Evolutionary conservation across 30 jellyfish, hydroid and myxozoan genomes (phyloP).

Genomic region (Rhopilema esculentum): DNA sequence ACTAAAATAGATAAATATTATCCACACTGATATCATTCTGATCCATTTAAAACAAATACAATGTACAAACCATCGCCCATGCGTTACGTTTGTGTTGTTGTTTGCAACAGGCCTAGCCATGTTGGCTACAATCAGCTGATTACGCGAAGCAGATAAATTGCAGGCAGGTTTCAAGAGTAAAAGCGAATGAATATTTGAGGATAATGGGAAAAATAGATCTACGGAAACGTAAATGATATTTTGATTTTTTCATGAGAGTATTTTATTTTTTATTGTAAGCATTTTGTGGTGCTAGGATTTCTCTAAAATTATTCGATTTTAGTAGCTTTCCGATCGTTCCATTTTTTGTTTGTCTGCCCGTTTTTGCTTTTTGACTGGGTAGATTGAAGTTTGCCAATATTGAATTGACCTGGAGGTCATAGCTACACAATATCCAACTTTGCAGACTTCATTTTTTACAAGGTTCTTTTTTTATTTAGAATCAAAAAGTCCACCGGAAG

Average conservation of each 20-base stretch:
- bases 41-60: background rate
- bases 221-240: conserved; percentile 2
- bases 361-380: background rate
- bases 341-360: background rate
- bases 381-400: background rate
- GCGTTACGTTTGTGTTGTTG: conserved; percentile 4
- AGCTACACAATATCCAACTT: background rate
- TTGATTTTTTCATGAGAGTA: background rate
- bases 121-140: background rate
- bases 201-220: background rate
- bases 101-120: background rate
- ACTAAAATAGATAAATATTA: background rate
- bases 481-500: background rate
- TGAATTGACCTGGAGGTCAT: background rate
- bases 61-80: conserved; percentile 1
- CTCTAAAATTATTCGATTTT: background rate
- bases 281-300: background rate
- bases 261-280: background rate
- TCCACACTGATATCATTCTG: background rate
- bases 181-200: background rate
- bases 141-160: background rate
- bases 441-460: background rate
- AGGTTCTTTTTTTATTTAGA: background rate
- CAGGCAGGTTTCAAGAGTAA: conserved; percentile 7
- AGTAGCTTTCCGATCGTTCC: background rate